Evolutionary conservation across 2,113 vertebrate genomes (phyloP).

Genomic region (Pelecanus crispus): DNA sequence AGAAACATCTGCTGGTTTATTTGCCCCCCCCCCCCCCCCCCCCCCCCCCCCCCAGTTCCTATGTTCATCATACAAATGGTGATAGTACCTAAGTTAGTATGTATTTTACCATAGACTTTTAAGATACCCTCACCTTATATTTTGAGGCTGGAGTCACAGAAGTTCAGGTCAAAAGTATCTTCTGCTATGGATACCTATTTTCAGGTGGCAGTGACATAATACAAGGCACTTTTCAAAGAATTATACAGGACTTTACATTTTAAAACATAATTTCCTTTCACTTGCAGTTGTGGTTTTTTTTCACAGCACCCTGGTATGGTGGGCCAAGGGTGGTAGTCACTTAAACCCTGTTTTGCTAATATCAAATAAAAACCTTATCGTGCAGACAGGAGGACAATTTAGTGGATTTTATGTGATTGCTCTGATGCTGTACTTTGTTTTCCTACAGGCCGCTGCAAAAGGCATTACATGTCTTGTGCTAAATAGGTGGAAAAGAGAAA

Average conservation of each 20-base stretch:
- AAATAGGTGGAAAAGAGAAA: background rate
- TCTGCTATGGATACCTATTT: background rate
- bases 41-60: background rate
- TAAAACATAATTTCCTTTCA: background rate
- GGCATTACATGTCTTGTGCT: background rate
- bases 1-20: background rate
- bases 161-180: background rate
- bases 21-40: rapidly evolving
- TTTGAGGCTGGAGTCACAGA: background rate
- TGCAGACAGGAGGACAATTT: background rate
- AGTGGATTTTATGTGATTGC: background rate
- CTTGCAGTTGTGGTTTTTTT: background rate
- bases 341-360: background rate
- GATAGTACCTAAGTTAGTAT: background rate
- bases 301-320: background rate
- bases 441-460: background rate
- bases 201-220: background rate
- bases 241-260: background rate
- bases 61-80: background rate
- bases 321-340: background rate
- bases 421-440: background rate
- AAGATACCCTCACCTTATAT: background rate
- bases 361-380: background rate
- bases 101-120: background rate
- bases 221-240: background rate